phyloP scores from a whole-genome alignment of 2,113 vertebrate genomes.

The Tragelaphus imberbis region DNA sequence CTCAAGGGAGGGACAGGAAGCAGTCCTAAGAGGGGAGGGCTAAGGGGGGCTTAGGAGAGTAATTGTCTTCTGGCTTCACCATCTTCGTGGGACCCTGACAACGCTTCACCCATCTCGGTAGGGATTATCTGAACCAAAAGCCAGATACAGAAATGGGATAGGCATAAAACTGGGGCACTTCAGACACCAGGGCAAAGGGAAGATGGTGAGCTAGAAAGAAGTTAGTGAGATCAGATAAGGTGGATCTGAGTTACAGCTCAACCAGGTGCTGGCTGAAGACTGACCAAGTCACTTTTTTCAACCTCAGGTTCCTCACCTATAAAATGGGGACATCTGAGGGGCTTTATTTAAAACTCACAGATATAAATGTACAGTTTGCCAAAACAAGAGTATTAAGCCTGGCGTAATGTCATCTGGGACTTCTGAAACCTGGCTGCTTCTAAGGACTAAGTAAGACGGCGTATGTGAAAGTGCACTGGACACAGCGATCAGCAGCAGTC shows the following conservation, averaged over 20 bases:
- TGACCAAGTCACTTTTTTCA: neutral
- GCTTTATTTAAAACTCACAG: neutral
- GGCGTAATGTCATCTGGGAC: neutral
- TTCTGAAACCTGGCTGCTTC: neutral
- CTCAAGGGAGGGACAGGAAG: neutral
- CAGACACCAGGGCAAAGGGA: neutral
- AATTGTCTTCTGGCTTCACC: neutral
- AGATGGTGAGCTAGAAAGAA: neutral
- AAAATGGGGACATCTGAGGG: neutral
- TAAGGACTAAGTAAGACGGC: neutral
- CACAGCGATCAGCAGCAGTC: neutral
- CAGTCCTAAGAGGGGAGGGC: neutral
- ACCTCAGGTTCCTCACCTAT: neutral
- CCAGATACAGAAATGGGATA: neutral
- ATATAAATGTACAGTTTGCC: neutral
- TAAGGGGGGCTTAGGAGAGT: neutral
- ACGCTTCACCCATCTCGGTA: neutral
- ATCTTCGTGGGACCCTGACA: neutral
- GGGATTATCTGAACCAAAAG: neutral
- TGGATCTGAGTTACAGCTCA: neutral
- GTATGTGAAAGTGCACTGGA: accelerated
- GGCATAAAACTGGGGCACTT: neutral
- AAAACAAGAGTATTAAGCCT: neutral
- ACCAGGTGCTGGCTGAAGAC: neutral
- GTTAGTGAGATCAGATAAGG: neutral